Base-by-base conservation (phyloP, 2,888 invertebrate species). In the Philonicus albiceps region DNA sequence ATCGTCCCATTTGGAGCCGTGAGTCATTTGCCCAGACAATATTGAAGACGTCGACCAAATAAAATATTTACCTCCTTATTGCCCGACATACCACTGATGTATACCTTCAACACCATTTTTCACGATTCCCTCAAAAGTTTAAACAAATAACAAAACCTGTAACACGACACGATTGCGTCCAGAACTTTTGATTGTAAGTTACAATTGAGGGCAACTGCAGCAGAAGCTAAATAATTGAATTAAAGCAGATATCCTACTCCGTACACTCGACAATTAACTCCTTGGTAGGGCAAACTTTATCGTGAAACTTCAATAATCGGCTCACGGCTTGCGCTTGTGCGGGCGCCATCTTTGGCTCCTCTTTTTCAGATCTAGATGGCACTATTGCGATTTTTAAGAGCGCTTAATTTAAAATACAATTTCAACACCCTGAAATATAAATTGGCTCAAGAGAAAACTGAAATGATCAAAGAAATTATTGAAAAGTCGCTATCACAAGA, bases 81-180 rank as follows among this genome's bases (percentile, higher is more conserved):
- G 91, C 97, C 97, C 91, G 97, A 97, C 93, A 97, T 97, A 91
- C 97, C 97, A 93, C 97, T 97, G 91, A 97, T 94, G 93, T 96
- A 98, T 89, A 98, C 95, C 94, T 97, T 97, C 91, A 98, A 95
- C 93, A 96, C 97, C 97, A 98, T 98, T 92, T 91, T 90, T 86
- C 40, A 78, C 31, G 80, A 49, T 34, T 49, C 31, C 49, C 11
- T 73, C 43, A 22, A 7, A 27, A 19, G 8, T 19, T 40, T 22
- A 1, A 72, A 72, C 55, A 64, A 49, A 78, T 43, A 64, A 64
- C 53, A 6, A 19, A 27, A 27, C 2, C 27, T 64, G 22, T 64
- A 27, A 22, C 19, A 64, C 64, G 64, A 27, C 64, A 64, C 64
- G n/a, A 22, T 8, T 27, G 11, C 64, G 19, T 64, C 22, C 64